These are phyloP conservation scores for Palythoa grandis DNA, from an alignment of 92 coral and sea anemone genomes.

Conservation along the genomic window DNA sequence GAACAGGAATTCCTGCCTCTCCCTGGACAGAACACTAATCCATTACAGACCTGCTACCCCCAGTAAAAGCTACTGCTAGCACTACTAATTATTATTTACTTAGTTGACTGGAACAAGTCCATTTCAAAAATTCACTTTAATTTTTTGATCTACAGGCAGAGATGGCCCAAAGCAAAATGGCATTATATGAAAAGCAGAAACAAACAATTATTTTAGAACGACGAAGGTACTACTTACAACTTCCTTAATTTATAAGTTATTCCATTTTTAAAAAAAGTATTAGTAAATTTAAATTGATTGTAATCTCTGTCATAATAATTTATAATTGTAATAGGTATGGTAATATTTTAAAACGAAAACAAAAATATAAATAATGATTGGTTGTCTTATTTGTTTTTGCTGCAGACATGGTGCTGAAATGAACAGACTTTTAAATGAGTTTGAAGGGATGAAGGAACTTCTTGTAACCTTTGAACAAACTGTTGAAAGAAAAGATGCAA, in stretches of 20 bases:
- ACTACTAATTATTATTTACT: too few relatives aligned
- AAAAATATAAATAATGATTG: not conserved
- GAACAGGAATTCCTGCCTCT: too few relatives aligned
- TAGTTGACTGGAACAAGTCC: too few relatives aligned
- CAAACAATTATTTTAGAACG: constrained; percentile 81
- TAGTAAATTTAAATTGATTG: too few relatives aligned
- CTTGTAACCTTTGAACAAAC: constrained; percentile 91
- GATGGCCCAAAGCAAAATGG: constrained; percentile 98
- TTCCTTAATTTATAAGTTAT: not conserved
- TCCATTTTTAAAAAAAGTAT: not conserved
- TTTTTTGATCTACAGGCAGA: constrained; percentile 70
- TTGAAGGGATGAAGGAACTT: constrained; percentile 93
- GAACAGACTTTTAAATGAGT: constrained; percentile 88
- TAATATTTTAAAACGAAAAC: not conserved
- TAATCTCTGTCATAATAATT: too few relatives aligned
- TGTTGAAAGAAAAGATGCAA: constrained; percentile 84
- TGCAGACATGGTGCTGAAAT: constrained; percentile 86
- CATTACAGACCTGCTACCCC: too few relatives aligned
- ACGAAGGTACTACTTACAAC: constrained; percentile 61
- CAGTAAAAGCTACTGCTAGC: too few relatives aligned
- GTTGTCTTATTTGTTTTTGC: not conserved
- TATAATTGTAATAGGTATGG: too few relatives aligned
- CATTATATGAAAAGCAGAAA: constrained; percentile 91
- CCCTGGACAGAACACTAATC: too few relatives aligned
- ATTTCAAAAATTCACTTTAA: not conserved